Evolutionary conservation across 2,888 invertebrate species (phyloP), one percentile per base, ranked within the genome.

Genomic region (Heliconius charithonia): DNA sequence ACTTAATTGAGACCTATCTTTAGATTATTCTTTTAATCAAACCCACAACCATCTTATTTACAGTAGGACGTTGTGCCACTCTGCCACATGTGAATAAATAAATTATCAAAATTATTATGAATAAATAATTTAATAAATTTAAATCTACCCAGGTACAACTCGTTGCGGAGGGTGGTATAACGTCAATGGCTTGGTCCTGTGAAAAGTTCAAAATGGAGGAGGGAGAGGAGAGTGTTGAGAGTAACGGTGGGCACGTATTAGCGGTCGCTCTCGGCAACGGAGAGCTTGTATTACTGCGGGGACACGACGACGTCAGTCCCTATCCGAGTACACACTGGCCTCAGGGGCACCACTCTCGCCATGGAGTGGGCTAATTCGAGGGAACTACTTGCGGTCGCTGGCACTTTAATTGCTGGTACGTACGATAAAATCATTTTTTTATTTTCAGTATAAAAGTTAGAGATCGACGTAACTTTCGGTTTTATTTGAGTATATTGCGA

Each of bases 141-240:
- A 10, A 59, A 10, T 59, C 10, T 51, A 62, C 29, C 16, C 83
- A 95, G 95, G 97, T 98, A n/a, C 97, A 97, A 87, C 90, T 98
- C n/a, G 97, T 97, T 80, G 97, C 97, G 63, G 97, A 98, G 87
- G 97, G 98, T 77, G 97, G 97, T 13, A 98, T 99, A 85, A 97
- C 97, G 3, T 96, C 97, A 72, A 98, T 99, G 98, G 97, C 98
- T 25, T 99, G 99, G 99, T 98, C 98, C 29, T 99, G 99, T 89
- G 98, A 99, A 90, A 99, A 99, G 89, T 99, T 99, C 92, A 99
- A 98, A 94, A 99, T 99, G 98, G 99, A 99, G 89, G 99, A 99
- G 90, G 97, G 97, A 1, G 98, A 98, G 86, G 98, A 98, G 83
- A 96, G 95, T 3, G 96, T 96, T 32, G 97, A 96, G 76, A 95